phyloP scores from a whole-genome alignment of 2,888 invertebrate genomes.

The Macaria liturata region DNA sequence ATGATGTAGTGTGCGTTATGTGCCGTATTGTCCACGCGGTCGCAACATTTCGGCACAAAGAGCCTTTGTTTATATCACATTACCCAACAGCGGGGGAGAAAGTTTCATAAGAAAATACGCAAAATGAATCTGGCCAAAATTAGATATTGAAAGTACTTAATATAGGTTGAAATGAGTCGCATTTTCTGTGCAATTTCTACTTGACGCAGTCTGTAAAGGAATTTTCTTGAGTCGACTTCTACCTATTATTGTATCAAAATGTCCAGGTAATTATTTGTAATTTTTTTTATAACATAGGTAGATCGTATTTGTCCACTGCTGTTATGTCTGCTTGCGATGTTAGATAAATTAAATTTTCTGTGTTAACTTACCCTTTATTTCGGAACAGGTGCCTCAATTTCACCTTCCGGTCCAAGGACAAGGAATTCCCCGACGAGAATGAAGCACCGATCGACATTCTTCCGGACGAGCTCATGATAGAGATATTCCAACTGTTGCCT shows the following conservation, averaged over 20 bases:
- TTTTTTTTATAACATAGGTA: not conserved
- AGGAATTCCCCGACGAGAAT: slow-evolving; percentile 39
- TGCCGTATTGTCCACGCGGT: not conserved
- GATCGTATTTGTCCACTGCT: too few species aligned
- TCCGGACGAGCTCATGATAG: slow-evolving; percentile 69
- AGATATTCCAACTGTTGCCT: slow-evolving; percentile 65
- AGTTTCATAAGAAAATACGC: slow-evolving; percentile 31
- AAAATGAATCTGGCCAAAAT: slow-evolving; percentile 46
- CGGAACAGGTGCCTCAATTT: slow-evolving; percentile 30
- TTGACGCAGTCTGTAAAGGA: slow-evolving; percentile 34
- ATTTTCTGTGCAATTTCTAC: slow-evolving; percentile 37
- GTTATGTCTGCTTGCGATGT: too few species aligned
- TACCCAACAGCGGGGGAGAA: slow-evolving; percentile 2
- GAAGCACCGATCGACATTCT: slow-evolving; percentile 48
- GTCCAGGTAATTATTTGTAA: slow-evolving; percentile 28
- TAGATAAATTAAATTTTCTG: too few species aligned
- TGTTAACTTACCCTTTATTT: not conserved
- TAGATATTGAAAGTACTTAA: slow-evolving; percentile 38
- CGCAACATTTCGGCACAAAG: not conserved
- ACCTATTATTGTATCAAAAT: slow-evolving; percentile 23
- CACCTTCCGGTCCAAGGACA: slow-evolving; percentile 34
- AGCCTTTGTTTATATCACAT: slow-evolving; percentile 4
- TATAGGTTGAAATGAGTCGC: slow-evolving; percentile 48
- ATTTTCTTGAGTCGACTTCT: slow-evolving; percentile 14
- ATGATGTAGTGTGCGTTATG: slow-evolving; percentile 8